Conservation (phyloP, 2,113 vertebrate species). For the Gymnogyps californianus region DNA sequence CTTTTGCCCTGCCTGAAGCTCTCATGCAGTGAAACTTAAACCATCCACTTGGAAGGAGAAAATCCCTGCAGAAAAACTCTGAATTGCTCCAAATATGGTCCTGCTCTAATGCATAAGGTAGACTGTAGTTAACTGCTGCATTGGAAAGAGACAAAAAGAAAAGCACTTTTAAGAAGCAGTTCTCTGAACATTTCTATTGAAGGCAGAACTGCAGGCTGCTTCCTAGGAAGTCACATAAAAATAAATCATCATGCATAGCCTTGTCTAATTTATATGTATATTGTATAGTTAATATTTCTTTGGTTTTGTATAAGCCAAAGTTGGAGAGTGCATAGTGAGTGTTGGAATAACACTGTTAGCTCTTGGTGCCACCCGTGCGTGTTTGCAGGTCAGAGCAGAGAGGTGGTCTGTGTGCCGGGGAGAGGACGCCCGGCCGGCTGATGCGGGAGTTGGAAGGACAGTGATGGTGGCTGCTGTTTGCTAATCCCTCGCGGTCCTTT, state of each 20-base stretch:
- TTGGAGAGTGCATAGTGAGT: not conserved
- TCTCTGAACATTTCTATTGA: not conserved
- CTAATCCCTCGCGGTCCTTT: fast-evolving
- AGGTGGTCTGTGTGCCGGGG: not conserved
- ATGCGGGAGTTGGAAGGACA: not conserved
- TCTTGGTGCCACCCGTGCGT: fast-evolving
- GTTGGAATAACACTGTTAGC: not conserved
- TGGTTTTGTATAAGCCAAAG: not conserved
- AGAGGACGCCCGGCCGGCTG: fast-evolving
- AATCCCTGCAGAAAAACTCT: constrained; percentile 12
- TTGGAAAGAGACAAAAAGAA: not conserved
- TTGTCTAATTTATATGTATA: not conserved
- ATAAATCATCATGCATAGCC: not conserved
- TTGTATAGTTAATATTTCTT: not conserved
- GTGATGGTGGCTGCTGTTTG: not conserved
- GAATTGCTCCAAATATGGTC: constrained; percentile 8
- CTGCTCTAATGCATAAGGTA: not conserved
- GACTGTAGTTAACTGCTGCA: not conserved
- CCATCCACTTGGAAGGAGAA: constrained; percentile 23
- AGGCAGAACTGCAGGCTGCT: not conserved
- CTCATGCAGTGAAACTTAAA: constrained; percentile 25
- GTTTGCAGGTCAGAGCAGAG: not conserved
- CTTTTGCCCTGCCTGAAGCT: not conserved
- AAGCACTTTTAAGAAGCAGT: not conserved
- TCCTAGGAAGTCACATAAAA: not conserved